Evolutionary conservation across 2,797 vertebrate species (phyloP), one percentile per base, ranked within the genome.

Genomic region (Prionace glauca): DNA sequence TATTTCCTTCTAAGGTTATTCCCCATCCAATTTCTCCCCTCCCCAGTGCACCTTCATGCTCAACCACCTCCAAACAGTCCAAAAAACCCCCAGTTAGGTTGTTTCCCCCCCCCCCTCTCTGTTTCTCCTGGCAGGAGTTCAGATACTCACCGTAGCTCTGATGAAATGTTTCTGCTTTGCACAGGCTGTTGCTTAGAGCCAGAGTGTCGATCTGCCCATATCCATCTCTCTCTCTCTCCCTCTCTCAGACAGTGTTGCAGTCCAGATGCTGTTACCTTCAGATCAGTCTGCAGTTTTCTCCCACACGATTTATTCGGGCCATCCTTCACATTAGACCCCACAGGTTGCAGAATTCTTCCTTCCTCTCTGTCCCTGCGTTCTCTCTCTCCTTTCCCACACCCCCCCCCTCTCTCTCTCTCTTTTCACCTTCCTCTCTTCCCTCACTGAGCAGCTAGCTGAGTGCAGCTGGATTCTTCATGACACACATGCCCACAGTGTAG

Each of bases 121-220:
- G 24, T 92, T 36, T 0, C 50, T 56, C 50, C 29, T 7, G 10
- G 3, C 10, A 12, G 32, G 24, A 56, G 24, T 87, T 56, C 24
- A 24, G 5, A 0, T 65, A 92, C 90, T 92, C 90, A 92, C 90
- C 22, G 90, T 20, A 10, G 62, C 3, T 60, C 26, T 62, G 87
- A 11, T 62, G 87, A 56, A 1, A 12, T 5, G 41, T 56, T 11
- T 18, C 65, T 16, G 0, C 50, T 26, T 56, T 18, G 22, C 11
- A 60, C 50, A 50, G 84, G 84, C 84, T 45, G 84, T 62, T 92
- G 60, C 62, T 92, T n/a, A 92, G 90, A 92, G 90, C 60, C 36
- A 32, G 2, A 2, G 32, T 3, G 0, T 1, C 10, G 20, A 18
- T 69, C 20, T 67, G 62, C 65, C n/a, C 90, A 41, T 10, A 92